Percentiles rank a stretch among this genome's conserved stretches.
Conservation (phyloP, 2,113 vertebrate species). For the Maccullochella peelii region DNA sequence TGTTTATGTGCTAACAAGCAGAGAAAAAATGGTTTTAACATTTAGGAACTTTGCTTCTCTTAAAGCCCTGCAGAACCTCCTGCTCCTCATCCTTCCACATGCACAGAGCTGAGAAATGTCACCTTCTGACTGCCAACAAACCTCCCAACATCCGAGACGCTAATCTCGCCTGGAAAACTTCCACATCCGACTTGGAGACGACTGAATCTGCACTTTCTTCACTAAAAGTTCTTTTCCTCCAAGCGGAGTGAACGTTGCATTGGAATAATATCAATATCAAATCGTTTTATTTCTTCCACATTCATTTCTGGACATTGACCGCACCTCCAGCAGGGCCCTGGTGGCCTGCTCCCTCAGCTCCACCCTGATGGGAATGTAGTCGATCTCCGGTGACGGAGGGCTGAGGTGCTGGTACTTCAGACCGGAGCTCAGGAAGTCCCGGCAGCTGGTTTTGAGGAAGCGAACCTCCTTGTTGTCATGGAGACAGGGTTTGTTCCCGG, state of each 20-base stretch:
- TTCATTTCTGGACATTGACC: background rate
- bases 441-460: conserved; percentile 80
- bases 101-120: conserved; percentile 33
- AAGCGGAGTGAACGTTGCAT: background rate
- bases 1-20: conserved; percentile 19
- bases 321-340: conserved; percentile 77
- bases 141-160: background rate
- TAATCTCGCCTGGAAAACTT: conserved; percentile 12
- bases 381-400: conserved; percentile 78
- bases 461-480: conserved; percentile 65
- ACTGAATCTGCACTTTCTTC: conserved; percentile 6
- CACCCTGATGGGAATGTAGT: conserved; percentile 82
- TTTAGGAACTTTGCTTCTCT: background rate
- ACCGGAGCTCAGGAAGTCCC: conserved; percentile 79
- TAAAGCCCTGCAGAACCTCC: background rate
- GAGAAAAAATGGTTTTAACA: background rate
- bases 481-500: conserved; percentile 77
- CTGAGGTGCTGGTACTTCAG: conserved; percentile 83
- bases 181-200: conserved; percentile 2
- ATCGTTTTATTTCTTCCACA: background rate
- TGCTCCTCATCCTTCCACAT: conserved; percentile 18
- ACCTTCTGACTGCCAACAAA: conserved; percentile 53
- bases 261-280: background rate
- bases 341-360: conserved; percentile 77
- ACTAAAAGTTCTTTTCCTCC: background rate